phyloP scores from a whole-genome alignment of 92 coral and sea anemone species.

The Pocillopora meandrina region DNA sequence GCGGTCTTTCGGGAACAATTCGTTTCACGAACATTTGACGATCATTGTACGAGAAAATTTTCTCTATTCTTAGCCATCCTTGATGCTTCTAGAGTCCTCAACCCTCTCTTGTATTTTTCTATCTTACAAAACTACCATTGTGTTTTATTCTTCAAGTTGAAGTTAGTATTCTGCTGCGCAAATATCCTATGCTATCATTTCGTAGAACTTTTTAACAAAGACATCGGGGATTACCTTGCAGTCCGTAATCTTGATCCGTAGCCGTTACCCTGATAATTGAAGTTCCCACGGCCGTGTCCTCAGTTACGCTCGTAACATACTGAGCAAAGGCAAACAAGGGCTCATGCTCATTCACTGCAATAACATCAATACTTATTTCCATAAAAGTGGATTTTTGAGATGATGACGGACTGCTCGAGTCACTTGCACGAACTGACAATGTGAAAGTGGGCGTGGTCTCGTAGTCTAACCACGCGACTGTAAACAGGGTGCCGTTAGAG shows the following conservation, averaged over 20 bases:
- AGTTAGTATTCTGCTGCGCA: no score
- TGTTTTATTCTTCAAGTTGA: no score
- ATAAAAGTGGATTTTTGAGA: slow-evolving; percentile 57
- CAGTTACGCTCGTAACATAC: slow-evolving; percentile 50
- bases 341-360: slow-evolving; percentile 62
- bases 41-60: no score
- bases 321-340: slow-evolving; percentile 57
- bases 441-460: slow-evolving; percentile 73
- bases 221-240: slow-evolving; percentile 54
- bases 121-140: no score
- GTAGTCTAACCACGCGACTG: slow-evolving; percentile 64
- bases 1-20: no score
- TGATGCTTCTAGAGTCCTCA: no score
- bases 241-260: slow-evolving; percentile 66
- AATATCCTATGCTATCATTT: no score
- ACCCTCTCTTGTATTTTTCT: no score
- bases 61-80: no score
- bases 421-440: slow-evolving; percentile 68
- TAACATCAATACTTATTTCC: slow-evolving; percentile 66
- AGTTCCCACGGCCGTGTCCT: slow-evolving; percentile 72
- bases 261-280: slow-evolving; percentile 74
- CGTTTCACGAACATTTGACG: no score
- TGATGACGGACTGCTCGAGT: slow-evolving; percentile 60
- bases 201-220: not conserved
- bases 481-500: slow-evolving; percentile 68